phyloP scores from a whole-genome alignment of 1,140 invertebrate genomes.

The Saxidomus purpurata region DNA sequence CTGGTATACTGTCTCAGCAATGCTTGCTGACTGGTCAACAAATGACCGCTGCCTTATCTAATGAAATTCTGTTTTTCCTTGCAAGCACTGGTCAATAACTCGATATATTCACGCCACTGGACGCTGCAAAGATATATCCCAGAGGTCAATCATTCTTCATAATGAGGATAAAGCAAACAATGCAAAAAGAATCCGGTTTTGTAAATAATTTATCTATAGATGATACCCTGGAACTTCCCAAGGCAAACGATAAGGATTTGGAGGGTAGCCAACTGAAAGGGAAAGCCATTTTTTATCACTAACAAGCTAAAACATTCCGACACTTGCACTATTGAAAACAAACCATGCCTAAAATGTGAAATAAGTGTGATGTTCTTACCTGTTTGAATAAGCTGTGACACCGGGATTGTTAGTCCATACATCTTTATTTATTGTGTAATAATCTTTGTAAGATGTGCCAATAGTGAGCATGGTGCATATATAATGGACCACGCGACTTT shows the following conservation, averaged over 20 bases:
- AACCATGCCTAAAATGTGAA: background rate
- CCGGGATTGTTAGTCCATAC: slow-evolving; percentile 50
- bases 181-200: slow-evolving; percentile 4
- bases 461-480: background rate
- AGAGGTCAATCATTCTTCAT: slow-evolving; percentile 18
- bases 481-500: slow-evolving; percentile 37
- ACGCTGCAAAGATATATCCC: slow-evolving; percentile 33
- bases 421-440: slow-evolving; percentile 9
- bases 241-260: background rate
- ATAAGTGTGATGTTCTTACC: slow-evolving; percentile 4
- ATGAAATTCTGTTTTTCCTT: slow-evolving; percentile 15
- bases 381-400: slow-evolving; percentile 19
- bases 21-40: slow-evolving; percentile 16
- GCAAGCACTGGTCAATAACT: slow-evolving; percentile 45
- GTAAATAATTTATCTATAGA: slow-evolving; percentile 14
- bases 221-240: background rate
- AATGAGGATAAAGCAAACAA: slow-evolving; percentile 1
- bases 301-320: background rate
- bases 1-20: background rate
- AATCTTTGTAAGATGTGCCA: background rate
- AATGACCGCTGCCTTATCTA: slow-evolving; percentile 36
- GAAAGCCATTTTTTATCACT: slow-evolving; percentile 16
- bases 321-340: background rate
- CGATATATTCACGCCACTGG: slow-evolving; percentile 43
- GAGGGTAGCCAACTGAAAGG: slow-evolving; percentile 23